A percentile compares a stretch with the other conserved stretches of the same genome.
phyloP scores from a whole-genome alignment of 2,888 invertebrate species.

The Sphaerophoria rueppellii region DNA sequence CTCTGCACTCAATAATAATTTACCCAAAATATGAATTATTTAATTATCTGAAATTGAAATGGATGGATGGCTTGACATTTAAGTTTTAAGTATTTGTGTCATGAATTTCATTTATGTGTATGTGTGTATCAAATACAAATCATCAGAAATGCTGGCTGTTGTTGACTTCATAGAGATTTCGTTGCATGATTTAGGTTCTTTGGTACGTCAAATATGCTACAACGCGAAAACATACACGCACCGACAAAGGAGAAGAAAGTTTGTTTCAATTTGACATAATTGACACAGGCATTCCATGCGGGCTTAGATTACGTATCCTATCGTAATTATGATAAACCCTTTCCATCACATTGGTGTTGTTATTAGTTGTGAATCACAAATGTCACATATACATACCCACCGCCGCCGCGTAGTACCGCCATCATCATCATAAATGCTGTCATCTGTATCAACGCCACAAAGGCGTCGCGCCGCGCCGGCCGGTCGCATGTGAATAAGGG shows the following conservation, averaged over 20 bases:
- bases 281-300: constrained; percentile 75
- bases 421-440: constrained; percentile 69
- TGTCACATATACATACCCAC: not conserved
- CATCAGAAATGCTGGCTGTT: constrained; percentile 30
- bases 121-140: constrained; percentile 3
- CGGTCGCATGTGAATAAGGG: constrained; percentile 4
- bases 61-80: constrained; percentile 61
- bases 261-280: constrained; percentile 74
- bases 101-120: constrained; percentile 4
- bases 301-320: constrained; percentile 53
- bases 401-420: constrained; percentile 23
- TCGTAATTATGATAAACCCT: constrained; percentile 44
- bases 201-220: constrained; percentile 23
- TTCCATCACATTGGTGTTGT: constrained; percentile 15
- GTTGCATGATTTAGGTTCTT: constrained; percentile 43
- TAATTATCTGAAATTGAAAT: constrained; percentile 71
- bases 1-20: not conserved
- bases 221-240: not conserved
- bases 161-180: constrained; percentile 40
- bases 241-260: constrained; percentile 69
- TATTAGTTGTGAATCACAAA: constrained; percentile 31
- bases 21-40: constrained; percentile 71
- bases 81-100: constrained; percentile 10
- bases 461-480: not conserved
- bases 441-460: constrained; percentile 66